Base-by-base conservation (phyloP, 2,888 invertebrate genomes). In the Graphium colonna region DNA sequence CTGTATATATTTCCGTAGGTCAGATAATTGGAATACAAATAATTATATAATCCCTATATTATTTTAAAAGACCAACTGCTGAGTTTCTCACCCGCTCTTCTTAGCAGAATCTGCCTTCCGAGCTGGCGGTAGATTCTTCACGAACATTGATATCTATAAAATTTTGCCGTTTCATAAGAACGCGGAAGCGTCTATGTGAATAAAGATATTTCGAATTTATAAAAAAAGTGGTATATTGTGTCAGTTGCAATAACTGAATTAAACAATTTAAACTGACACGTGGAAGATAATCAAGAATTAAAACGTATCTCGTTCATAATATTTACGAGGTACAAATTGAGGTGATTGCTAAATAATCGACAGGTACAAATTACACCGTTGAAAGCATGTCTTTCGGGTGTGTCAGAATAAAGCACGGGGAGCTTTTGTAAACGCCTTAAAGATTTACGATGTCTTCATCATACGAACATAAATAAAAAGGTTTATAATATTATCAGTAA, bases 241-340 rank as follows among this genome's bases (percentile, higher is more conserved):
- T 13, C 36, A 36, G 33, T 46, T 40, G 13, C 33, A 12, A 38
- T 18, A 38, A 47, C 36, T 28, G 36, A 51, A 46, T 53, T 28
- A 47, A 21, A 46, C 18, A 4, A 38, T 9, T 31, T 2, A 18
- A 39, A 47, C 47, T 38, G 43, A 36, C 36, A 12, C n/a, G 1
- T 36, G 12, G 5, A 36, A 36, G n/a, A 36, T 12, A 36, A 61
- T 62, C 59, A 62, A 57, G 59, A 60, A 58, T 57, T 60, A 60
- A 57, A 50, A 46, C 53, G 58, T 60, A 59, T 60, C 60, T 65
- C 60, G 17, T 21, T 56, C 52, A 49, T 52, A 63, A 65, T 62
- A 70, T 71, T 70, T 68, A 71, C 58, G 65, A 61, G 44, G 57
- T 59, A 51, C 58, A 61, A 63, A 68, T 66, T 66, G 60, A 57